These are phyloP conservation scores for Colostygia pectinataria DNA, from an alignment of 2,888 invertebrate species.

Conservation along the genomic window DNA sequence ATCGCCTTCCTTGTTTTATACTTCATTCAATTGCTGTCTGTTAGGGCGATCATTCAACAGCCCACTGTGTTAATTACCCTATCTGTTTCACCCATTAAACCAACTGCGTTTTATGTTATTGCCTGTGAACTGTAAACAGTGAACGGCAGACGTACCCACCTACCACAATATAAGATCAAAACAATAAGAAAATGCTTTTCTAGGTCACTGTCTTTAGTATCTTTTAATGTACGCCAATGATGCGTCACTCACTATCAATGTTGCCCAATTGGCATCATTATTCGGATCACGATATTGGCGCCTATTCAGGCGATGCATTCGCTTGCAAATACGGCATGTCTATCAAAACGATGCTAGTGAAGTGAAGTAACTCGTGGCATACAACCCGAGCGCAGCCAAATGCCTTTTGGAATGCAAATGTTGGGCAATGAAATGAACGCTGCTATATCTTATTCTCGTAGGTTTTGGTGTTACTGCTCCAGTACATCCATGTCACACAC, in stretches of 20 bases:
- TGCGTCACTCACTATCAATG: constrained; percentile 42
- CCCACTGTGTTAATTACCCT: constrained; percentile 41
- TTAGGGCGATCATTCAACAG: constrained; percentile 40
- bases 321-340: constrained; percentile 43
- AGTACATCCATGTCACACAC: no score
- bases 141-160: constrained; percentile 6
- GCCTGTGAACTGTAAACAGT: constrained; percentile 25
- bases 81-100: constrained; percentile 31
- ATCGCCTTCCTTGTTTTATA: constrained; percentile 40
- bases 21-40: constrained; percentile 44
- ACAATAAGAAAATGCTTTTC: constrained; percentile 29
- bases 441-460: constrained; percentile 18
- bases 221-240: constrained; percentile 41
- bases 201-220: constrained; percentile 45
- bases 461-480: not conserved
- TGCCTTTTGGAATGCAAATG: constrained; percentile 50
- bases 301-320: constrained; percentile 59
- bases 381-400: constrained; percentile 39
- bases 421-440: constrained; percentile 45
- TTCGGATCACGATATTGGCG: constrained; percentile 58
- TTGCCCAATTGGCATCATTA: constrained; percentile 61
- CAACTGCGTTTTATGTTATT: constrained; percentile 19
- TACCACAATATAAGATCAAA: constrained; percentile 10
- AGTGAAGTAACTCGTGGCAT: constrained; percentile 46
- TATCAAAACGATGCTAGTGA: constrained; percentile 48